Percentiles rank a stretch among this genome's conserved stretches.
Conservation (phyloP, 2,888 invertebrate species). For the Autographa gamma region DNA sequence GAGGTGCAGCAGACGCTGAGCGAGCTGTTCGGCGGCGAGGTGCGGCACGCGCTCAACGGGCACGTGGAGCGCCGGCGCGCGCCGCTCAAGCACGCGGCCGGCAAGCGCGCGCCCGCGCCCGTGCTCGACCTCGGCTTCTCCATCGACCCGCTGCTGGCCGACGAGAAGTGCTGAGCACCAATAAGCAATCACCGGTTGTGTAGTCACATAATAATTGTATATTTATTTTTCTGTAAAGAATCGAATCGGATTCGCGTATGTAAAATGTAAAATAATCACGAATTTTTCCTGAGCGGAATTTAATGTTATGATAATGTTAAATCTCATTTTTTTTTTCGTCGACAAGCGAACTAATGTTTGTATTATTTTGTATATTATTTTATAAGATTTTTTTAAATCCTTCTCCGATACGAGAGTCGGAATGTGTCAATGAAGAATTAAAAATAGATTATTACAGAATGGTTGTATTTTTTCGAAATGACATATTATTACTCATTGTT, state of each 20-base stretch:
- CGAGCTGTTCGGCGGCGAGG: constrained; percentile 75
- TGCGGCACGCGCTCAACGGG: constrained; percentile 75
- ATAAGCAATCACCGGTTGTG: constrained; percentile 82
- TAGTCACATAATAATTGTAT: constrained; percentile 83
- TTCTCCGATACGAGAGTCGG: constrained; percentile 72
- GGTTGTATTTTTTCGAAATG: constrained; percentile 87
- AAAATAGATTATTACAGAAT: constrained; percentile 81
- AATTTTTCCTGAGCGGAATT: constrained; percentile 77
- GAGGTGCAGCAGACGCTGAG: constrained; percentile 74
- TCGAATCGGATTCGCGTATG: constrained; percentile 77
- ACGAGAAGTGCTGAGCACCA: constrained; percentile 85
- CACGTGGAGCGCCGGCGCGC: constrained; percentile 67
- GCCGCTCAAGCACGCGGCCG: constrained; percentile 63
- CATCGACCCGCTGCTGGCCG: constrained; percentile 84
- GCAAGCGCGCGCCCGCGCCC: constrained; percentile 71
- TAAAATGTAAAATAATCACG: constrained; percentile 80
- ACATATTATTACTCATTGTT: constrained; percentile 83
- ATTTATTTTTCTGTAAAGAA: constrained; percentile 86
- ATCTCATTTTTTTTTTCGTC: constrained; percentile 80
- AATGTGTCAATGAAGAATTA: constrained; percentile 76
- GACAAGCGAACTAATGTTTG: constrained; percentile 83
- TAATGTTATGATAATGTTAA: constrained; percentile 81
- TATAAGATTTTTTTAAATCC: constrained; percentile 85
- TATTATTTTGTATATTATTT: constrained; percentile 89
- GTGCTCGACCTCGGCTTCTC: constrained; percentile 82